Evolutionary conservation across 2,797 vertebrate species (phyloP).

Genomic region (Pagetopsis macropterus): DNA sequence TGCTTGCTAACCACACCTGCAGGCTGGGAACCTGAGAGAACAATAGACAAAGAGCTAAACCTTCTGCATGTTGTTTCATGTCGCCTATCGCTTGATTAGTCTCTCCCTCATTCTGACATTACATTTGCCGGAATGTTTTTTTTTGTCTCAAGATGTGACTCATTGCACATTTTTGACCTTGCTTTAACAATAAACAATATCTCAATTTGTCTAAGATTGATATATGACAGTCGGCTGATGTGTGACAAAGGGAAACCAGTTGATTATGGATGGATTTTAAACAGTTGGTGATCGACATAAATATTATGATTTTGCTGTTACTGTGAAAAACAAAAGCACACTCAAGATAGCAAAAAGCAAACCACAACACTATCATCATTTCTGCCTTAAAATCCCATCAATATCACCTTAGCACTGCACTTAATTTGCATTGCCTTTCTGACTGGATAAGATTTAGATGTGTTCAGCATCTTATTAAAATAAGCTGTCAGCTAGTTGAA

Average conservation of each 20-base stretch:
- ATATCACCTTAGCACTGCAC: constrained; percentile 26
- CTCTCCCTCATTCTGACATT: constrained; percentile 16
- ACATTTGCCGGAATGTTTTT: constrained; percentile 47
- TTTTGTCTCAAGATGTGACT: constrained; percentile 32
- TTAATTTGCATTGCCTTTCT: constrained; percentile 43
- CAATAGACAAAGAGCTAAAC: constrained; percentile 68
- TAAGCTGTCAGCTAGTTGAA: constrained; percentile 63
- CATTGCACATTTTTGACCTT: constrained; percentile 28
- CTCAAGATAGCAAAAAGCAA: constrained; percentile 10
- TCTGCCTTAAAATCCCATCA: constrained; percentile 39
- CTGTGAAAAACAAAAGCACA: constrained; percentile 15
- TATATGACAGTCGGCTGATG: constrained; percentile 14
- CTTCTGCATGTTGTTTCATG: constrained; percentile 38
- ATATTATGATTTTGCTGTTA: constrained; percentile 9
- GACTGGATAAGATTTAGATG: constrained; percentile 46
- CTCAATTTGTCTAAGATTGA: constrained; percentile 18
- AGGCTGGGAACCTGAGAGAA: constrained; percentile 39
- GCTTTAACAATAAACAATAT: constrained; percentile 40
- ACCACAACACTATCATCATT: constrained; percentile 27
- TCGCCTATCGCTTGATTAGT: constrained; percentile 7
- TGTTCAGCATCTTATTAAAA: constrained; percentile 70
- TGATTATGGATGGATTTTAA: constrained; percentile 14
- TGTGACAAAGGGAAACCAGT: constrained; percentile 38
- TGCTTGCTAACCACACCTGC: constrained; percentile 53
- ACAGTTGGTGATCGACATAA: constrained; percentile 11